Percentiles rank a stretch among this genome's conserved stretches.
phyloP scores from a whole-genome alignment of 1,140 invertebrate species.

The Psilanteris sp. region DNA sequence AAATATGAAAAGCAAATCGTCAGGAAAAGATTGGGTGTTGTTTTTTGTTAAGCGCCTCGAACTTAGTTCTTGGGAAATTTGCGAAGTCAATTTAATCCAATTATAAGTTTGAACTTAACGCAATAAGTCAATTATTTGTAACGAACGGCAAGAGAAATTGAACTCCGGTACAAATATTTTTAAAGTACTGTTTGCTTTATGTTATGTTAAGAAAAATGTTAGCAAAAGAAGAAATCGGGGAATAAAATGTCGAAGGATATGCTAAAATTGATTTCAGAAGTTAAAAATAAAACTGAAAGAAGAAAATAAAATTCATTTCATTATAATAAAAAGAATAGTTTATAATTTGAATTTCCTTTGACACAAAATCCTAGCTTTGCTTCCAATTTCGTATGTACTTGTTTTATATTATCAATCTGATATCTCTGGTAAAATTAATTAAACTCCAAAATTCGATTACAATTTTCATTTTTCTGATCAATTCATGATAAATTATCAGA shows the following conservation, averaged over 20 bases:
- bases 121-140: too few species aligned
- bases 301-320: too few species aligned
- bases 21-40: background rate
- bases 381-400: constrained; percentile 9
- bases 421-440: constrained; percentile 17
- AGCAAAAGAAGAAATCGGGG: too few species aligned
- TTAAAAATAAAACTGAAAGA: background rate
- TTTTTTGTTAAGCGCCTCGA: background rate
- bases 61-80: constrained; percentile 13
- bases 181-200: background rate
- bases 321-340: too few species aligned
- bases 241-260: too few species aligned
- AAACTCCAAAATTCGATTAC: constrained; percentile 5
- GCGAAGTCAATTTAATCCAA: constrained; percentile 17
- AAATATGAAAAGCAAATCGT: background rate
- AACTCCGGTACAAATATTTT: constrained; percentile 10
- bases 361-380: constrained; percentile 1
- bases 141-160: constrained; percentile 10
- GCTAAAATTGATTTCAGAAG: too few species aligned
- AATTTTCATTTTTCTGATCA: constrained; percentile 25
- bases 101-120: too few species aligned
- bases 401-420: constrained; percentile 27
- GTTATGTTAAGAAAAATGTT: background rate
- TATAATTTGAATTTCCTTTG: constrained; percentile 5
- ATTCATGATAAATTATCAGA: constrained; percentile 25